phyloP scores from a whole-genome alignment of 2,888 invertebrate genomes.

The Balanococcus diminutus region DNA sequence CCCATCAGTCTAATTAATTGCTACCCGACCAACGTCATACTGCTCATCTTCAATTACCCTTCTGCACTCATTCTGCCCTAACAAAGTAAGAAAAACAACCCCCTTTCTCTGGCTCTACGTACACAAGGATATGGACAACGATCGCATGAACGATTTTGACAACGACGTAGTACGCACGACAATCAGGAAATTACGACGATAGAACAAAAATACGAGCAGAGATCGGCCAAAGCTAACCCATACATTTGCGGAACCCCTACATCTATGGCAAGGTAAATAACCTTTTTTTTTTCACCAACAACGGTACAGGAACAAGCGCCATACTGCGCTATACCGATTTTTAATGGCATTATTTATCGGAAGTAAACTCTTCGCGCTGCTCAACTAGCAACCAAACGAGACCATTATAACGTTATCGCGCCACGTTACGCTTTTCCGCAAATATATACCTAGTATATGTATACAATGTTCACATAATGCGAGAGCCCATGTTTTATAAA shows the following conservation, averaged over 20 bases:
- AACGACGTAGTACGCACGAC: not conserved
- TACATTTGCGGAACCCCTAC: slow-evolving; percentile 4
- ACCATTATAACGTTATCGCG: slow-evolving; percentile 28
- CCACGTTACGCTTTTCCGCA: not conserved
- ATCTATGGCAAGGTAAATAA: slow-evolving; percentile 16
- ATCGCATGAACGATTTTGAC: not conserved
- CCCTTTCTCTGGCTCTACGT: not conserved
- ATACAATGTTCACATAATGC: not conserved
- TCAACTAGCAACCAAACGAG: not conserved
- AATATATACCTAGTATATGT: not conserved
- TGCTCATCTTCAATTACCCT: not conserved
- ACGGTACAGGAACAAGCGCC: not conserved
- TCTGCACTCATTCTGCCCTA: not conserved
- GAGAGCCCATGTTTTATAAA: not conserved
- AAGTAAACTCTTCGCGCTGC: not conserved
- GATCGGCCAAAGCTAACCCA: not conserved
- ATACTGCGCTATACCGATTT: slow-evolving; percentile 28
- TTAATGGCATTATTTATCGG: slow-evolving; percentile 20
- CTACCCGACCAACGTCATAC: not conserved
- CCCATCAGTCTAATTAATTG: not conserved
- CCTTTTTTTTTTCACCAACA: not conserved
- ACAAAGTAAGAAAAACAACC: not conserved
- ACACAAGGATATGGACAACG: not conserved
- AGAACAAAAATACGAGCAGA: not conserved
- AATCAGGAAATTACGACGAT: not conserved